phyloP scores from a whole-genome alignment of 2,797 vertebrate genomes.

The Protosalanx chinensis region DNA sequence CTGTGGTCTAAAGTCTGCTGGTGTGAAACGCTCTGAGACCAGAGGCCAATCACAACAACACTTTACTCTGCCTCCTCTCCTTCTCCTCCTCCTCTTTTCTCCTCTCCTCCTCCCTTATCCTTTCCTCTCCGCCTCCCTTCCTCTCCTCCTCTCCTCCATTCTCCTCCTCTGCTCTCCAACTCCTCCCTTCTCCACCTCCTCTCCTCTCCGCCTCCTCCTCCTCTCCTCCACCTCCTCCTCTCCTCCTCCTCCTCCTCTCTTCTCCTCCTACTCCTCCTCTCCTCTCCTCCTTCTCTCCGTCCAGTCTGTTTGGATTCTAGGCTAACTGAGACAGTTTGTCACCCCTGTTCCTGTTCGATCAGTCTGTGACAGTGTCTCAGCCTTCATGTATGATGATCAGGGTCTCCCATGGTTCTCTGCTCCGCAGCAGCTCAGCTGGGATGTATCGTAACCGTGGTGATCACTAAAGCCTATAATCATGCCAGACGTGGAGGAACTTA shows the following conservation, averaged over 20 bases:
- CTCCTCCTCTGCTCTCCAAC: too few species aligned
- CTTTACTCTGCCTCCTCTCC: slow-evolving; percentile 25
- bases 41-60: slow-evolving; percentile 34
- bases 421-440: not conserved
- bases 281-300: not conserved
- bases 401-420: not conserved
- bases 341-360: not conserved
- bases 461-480: slow-evolving; percentile 15
- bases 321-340: slow-evolving; percentile 28
- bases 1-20: slow-evolving; percentile 47
- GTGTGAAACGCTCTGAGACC: slow-evolving; percentile 35
- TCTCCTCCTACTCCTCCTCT: not conserved
- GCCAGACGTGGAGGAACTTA: not conserved
- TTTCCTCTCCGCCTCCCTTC: too few species aligned
- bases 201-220: too few species aligned
- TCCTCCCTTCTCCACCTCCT: too few species aligned
- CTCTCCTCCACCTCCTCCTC: too few species aligned
- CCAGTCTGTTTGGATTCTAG: slow-evolving; percentile 18
- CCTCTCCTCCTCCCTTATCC: slow-evolving; percentile 14
- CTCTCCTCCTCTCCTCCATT: too few species aligned
- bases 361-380: too few species aligned
- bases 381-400: not conserved
- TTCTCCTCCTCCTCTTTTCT: not conserved
- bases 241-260: too few species aligned
- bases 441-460: slow-evolving; percentile 2